A percentile compares a stretch with the other conserved stretches of the same genome.
phyloP scores from a whole-genome alignment of 2,888 invertebrate species.

The Torymus aiolomorphi region DNA sequence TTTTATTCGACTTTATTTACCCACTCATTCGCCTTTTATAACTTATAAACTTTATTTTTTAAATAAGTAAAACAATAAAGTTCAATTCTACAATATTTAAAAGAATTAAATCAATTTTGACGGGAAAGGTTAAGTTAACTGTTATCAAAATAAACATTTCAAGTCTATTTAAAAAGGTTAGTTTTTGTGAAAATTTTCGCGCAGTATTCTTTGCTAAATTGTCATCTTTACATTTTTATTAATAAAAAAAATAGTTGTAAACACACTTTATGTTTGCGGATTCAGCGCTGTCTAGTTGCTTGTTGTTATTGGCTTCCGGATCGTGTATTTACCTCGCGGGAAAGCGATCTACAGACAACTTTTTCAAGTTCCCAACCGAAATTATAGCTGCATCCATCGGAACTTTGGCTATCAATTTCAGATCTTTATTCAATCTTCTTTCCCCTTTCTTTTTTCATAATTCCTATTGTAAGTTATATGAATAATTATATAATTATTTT shows the following conservation, averaged over 20 bases:
- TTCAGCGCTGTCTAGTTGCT: constrained; percentile 63
- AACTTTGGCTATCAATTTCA: constrained; percentile 61
- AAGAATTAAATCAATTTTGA: too few relatives aligned
- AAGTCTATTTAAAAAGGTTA: too few relatives aligned
- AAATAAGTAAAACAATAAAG: neutral
- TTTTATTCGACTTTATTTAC: too few relatives aligned
- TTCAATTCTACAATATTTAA: too few relatives aligned
- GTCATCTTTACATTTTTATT: too few relatives aligned
- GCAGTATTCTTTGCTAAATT: too few relatives aligned
- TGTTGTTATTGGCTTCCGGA: constrained; percentile 64
- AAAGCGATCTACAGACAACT: constrained; percentile 57
- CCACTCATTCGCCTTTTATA: neutral
- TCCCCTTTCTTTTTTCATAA: constrained; percentile 61
- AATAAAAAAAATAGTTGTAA: too few relatives aligned
- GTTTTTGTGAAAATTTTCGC: too few relatives aligned
- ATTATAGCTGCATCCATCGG: constrained; percentile 62
- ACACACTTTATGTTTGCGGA: constrained; percentile 63
- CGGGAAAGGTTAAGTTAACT: too few relatives aligned
- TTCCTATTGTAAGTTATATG: constrained; percentile 58
- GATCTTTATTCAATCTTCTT: constrained; percentile 62
- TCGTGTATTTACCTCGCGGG: constrained; percentile 61
- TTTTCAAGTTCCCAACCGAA: constrained; percentile 57
- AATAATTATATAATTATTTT: neutral
- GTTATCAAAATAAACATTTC: too few relatives aligned
- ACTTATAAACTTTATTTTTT: constrained; percentile 5